phyloP scores from a whole-genome alignment of 2,797 vertebrate species.

The Silurus aristotelis region DNA sequence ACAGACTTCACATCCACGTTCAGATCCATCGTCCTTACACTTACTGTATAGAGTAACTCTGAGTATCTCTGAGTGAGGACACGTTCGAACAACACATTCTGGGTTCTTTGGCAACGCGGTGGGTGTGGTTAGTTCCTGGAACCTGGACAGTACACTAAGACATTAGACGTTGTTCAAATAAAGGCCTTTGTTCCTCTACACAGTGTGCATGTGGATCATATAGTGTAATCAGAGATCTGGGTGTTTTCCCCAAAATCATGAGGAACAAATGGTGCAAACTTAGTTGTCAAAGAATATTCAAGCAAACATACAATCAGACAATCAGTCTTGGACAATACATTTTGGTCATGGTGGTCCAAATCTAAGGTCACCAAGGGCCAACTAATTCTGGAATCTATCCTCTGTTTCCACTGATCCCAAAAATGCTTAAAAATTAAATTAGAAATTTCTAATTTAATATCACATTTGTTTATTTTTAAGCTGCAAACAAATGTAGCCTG shows the following conservation, averaged over 20 bases:
- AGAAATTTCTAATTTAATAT: no score
- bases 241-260: not conserved
- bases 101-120: conserved; percentile 58
- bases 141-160: no score
- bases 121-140: not conserved
- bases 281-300: not conserved
- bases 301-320: not conserved
- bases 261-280: not conserved
- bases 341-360: no score
- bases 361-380: no score
- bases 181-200: conserved; percentile 9
- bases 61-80: not conserved
- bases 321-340: not conserved
- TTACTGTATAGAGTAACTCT: not conserved
- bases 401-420: no score
- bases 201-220: not conserved
- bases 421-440: no score
- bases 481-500: no score
- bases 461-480: no score
- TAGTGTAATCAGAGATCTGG: no score
- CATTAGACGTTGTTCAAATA: conserved; percentile 51
- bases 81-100: not conserved
- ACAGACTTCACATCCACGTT: conserved; percentile 62
- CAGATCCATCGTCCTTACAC: conserved; percentile 54
- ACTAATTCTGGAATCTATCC: no score